Evolutionary conservation across 1,140 invertebrate species (phyloP).

Genomic region (Apis mellifera): DNA sequence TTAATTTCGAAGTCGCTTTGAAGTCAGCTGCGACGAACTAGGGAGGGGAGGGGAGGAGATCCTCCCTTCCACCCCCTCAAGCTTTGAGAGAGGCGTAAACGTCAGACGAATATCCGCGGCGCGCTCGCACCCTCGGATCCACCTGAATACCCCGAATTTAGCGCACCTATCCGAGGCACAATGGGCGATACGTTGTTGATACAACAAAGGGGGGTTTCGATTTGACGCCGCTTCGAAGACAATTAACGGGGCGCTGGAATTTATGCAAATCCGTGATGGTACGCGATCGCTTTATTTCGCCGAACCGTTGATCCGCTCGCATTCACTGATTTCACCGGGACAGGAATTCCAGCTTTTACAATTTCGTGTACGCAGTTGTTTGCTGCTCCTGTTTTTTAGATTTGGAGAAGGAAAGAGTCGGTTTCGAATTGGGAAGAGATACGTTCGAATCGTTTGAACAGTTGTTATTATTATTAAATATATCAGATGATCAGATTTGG

Average conservation of each 20-base stretch:
- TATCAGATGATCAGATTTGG: no score
- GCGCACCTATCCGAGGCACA: slow-evolving; percentile 19
- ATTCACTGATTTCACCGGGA: not conserved
- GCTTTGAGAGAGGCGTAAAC: slow-evolving; percentile 60
- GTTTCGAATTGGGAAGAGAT: no score
- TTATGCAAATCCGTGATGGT: slow-evolving; percentile 31
- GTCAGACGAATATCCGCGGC: slow-evolving; percentile 49
- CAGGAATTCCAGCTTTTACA: slow-evolving; percentile 13
- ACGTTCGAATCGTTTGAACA: no score
- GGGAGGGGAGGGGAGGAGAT: no score
- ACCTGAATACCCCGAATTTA: slow-evolving; percentile 43
- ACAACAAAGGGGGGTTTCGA: slow-evolving; percentile 60
- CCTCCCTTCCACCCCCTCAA: not conserved
- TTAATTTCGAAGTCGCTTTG: slow-evolving; percentile 71
- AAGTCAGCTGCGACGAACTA: slow-evolving; percentile 62
- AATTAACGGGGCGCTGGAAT: slow-evolving; percentile 51
- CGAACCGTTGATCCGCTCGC: not conserved
- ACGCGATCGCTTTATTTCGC: slow-evolving; percentile 18
- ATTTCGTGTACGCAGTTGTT: not conserved
- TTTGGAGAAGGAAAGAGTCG: no score
- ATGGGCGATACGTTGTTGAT: slow-evolving; percentile 44
- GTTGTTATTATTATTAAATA: no score
- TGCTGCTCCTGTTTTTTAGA: not conserved
- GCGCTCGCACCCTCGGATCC: slow-evolving; percentile 31
- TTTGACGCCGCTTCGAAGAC: slow-evolving; percentile 53